These are phyloP conservation scores for Sericinus montela DNA, from an alignment of 2,888 invertebrate genomes.

Conservation along the genomic window DNA sequence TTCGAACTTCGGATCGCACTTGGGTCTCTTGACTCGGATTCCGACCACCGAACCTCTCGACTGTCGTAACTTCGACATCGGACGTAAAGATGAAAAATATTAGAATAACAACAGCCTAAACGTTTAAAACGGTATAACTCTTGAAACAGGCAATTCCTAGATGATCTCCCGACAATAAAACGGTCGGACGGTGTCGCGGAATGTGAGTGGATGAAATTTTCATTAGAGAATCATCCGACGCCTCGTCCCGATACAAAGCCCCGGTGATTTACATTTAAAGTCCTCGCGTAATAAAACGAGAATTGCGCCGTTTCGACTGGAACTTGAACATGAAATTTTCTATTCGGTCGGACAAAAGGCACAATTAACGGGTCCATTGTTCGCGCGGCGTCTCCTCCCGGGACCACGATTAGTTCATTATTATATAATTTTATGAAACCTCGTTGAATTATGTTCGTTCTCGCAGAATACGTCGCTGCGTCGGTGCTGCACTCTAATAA, in stretches of 20 bases:
- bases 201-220: constrained; percentile 26
- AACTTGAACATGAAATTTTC: constrained; percentile 71
- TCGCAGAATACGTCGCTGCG: constrained; percentile 8
- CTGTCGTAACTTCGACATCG: too few species aligned
- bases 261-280: constrained; percentile 69
- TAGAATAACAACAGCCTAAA: neutral
- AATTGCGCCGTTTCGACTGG: constrained; percentile 55
- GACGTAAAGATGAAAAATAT: too few species aligned
- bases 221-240: constrained; percentile 28
- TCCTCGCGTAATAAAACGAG: constrained; percentile 58
- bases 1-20: too few species aligned
- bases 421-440: constrained; percentile 70
- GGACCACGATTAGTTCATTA: constrained; percentile 67
- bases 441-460: constrained; percentile 31
- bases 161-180: constrained; percentile 15
- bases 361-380: constrained; percentile 70
- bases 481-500: constrained; percentile 18
- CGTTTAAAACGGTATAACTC: constrained; percentile 1
- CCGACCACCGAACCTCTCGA: too few species aligned
- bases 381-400: constrained; percentile 43
- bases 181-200: constrained; percentile 14
- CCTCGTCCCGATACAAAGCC: constrained; percentile 54
- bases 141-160: constrained; percentile 3
- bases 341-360: constrained; percentile 72
- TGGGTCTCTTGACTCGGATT: too few species aligned